phyloP scores from a whole-genome alignment of 2,113 vertebrate genomes.

The Psilopsiagon aurifrons region DNA sequence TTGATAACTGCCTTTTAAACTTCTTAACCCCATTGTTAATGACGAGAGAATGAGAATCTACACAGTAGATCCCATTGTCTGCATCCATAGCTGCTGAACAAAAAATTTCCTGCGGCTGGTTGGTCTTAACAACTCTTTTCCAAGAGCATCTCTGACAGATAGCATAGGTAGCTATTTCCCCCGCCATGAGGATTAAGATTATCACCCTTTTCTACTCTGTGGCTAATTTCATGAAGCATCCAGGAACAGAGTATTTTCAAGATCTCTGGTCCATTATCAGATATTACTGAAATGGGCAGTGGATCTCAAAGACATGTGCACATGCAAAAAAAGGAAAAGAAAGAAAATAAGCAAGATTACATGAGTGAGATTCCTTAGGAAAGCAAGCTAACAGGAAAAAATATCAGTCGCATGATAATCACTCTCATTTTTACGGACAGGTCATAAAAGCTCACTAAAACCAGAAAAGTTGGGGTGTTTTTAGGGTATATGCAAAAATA shows the following conservation, averaged over 20 bases:
- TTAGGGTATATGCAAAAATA: background rate
- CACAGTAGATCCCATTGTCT: background rate
- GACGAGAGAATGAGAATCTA: background rate
- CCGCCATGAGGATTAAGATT: background rate
- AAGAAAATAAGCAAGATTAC: background rate
- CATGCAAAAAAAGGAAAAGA: no score
- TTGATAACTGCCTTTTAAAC: background rate
- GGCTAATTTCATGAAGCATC: background rate
- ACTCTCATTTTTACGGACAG: background rate
- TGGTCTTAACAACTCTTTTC: background rate
- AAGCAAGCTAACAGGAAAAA: background rate
- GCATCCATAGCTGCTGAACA: background rate
- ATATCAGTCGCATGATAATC: background rate
- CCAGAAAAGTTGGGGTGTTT: fast-evolving
- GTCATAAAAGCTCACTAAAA: background rate
- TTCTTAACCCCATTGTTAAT: background rate
- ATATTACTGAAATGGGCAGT: background rate
- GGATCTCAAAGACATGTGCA: background rate
- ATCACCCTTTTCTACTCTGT: background rate
- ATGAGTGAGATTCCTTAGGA: background rate
- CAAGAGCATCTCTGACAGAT: background rate
- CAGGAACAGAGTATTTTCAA: background rate
- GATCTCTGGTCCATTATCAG: background rate
- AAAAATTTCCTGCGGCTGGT: background rate
- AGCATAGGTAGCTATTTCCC: background rate